These are phyloP conservation scores for Zosterops pallidus DNA, from an alignment of 2,113 vertebrate genomes.

Conservation along the genomic window DNA sequence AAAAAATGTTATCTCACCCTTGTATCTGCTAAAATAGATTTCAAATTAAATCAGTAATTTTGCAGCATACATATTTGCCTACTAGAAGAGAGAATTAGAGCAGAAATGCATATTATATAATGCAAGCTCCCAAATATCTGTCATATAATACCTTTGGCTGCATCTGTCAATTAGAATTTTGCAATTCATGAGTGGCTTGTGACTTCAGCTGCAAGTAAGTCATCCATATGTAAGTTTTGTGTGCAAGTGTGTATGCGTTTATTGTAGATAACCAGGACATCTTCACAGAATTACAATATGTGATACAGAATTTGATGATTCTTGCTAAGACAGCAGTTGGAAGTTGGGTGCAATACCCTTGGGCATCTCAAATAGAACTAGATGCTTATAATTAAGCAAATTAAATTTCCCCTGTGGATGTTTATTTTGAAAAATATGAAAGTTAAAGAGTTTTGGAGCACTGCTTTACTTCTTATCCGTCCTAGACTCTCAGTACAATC, in stretches of 20 bases:
- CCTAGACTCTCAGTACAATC: rapidly evolving
- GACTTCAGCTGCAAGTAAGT: background rate
- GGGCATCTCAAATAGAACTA: background rate
- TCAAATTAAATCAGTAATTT: background rate
- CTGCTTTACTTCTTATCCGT: background rate
- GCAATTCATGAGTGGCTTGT: background rate
- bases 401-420: background rate
- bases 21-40: background rate
- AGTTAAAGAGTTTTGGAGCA: background rate
- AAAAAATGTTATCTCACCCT: background rate
- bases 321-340: background rate
- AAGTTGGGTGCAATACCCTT: background rate
- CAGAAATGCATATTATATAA: background rate
- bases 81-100: background rate
- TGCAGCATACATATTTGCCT: background rate
- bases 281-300: background rate
- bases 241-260: background rate
- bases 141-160: background rate
- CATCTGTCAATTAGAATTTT: background rate
- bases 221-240: background rate
- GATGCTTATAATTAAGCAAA: background rate
- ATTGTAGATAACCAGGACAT: background rate
- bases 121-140: background rate
- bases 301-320: background rate
- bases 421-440: background rate